These are phyloP conservation scores for Drosophila aldrichi DNA, from an alignment of 2,888 invertebrate species.

Conservation along the genomic window DNA sequence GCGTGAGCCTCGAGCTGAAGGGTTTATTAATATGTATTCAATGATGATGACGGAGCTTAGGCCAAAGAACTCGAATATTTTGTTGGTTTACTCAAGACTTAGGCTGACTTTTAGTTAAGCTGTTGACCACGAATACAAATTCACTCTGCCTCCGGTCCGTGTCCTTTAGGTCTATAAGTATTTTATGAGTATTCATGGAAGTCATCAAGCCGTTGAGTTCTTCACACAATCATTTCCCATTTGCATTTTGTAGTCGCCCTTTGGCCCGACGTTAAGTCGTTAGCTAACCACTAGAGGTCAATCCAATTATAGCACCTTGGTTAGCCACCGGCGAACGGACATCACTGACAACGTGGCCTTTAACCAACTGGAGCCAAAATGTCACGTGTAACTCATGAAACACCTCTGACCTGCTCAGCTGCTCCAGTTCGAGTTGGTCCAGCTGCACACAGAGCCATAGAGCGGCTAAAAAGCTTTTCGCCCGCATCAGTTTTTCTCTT, in stretches of 20 bases:
- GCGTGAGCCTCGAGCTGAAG: slow-evolving; percentile 12
- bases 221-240: slow-evolving; percentile 28
- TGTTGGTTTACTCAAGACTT: slow-evolving; percentile 41
- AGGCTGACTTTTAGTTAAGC: slow-evolving; percentile 24
- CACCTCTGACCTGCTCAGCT: slow-evolving; percentile 25
- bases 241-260: slow-evolving; percentile 6
- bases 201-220: not conserved
- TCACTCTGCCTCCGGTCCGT: not conserved
- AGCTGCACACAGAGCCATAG: not conserved
- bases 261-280: not conserved
- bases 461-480: slow-evolving; percentile 31
- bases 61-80: slow-evolving; percentile 20
- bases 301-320: slow-evolving; percentile 34
- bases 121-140: slow-evolving; percentile 6
- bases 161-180: not conserved
- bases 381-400: slow-evolving; percentile 58
- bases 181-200: not conserved
- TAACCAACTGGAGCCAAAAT: slow-evolving; percentile 48
- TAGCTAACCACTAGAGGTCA: slow-evolving; percentile 29
- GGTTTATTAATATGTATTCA: slow-evolving; percentile 54
- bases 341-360: slow-evolving; percentile 4
- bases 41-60: slow-evolving; percentile 32
- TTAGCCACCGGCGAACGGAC: slow-evolving; percentile 9
- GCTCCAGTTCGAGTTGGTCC: not conserved
- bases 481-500: slow-evolving; percentile 57